These are phyloP conservation scores for Lithobates sylvaticus DNA, from an alignment of 2,797 vertebrate species.

Conservation along the genomic window DNA sequence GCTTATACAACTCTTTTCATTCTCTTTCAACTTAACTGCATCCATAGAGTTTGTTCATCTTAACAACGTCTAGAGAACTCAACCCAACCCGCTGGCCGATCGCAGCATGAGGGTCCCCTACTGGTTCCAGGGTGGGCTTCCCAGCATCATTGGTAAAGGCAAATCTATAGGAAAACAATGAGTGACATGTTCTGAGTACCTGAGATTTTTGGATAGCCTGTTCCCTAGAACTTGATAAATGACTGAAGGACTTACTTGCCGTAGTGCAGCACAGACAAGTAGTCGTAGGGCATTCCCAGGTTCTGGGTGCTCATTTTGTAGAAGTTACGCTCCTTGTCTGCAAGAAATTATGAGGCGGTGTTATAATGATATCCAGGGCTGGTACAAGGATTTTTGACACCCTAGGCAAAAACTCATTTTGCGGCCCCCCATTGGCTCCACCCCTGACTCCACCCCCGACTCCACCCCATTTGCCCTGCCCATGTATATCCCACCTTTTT, in stretches of 20 bases:
- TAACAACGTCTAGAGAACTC: slow-evolving; percentile 52
- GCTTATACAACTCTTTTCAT: not conserved
- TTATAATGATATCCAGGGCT: not conserved
- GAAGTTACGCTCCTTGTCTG: slow-evolving; percentile 58
- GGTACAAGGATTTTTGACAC: no score
- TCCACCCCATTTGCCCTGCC: no score
- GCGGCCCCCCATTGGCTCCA: no score
- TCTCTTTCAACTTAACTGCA: slow-evolving; percentile 53
- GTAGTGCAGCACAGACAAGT: slow-evolving; percentile 61
- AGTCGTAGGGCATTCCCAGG: slow-evolving; percentile 55
- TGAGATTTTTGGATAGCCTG: not conserved
- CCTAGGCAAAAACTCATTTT: no score
- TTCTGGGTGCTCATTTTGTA: slow-evolving; percentile 57
- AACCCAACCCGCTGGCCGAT: slow-evolving; percentile 58
- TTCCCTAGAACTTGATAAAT: not conserved
- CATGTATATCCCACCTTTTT: no score
- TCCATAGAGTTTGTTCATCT: slow-evolving; percentile 56
- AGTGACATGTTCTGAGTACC: not conserved
- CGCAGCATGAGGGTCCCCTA: slow-evolving; percentile 19
- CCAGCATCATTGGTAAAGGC: slow-evolving; percentile 50
- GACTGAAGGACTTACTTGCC: slow-evolving; percentile 45
- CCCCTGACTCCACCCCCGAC: no score
- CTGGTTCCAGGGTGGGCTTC: slow-evolving; percentile 52
- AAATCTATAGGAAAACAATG: slow-evolving; percentile 21
- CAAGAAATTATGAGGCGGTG: not conserved